These are phyloP conservation scores for Poecilia latipinna DNA, from an alignment of 2,113 vertebrate genomes.

Conservation along the genomic window DNA sequence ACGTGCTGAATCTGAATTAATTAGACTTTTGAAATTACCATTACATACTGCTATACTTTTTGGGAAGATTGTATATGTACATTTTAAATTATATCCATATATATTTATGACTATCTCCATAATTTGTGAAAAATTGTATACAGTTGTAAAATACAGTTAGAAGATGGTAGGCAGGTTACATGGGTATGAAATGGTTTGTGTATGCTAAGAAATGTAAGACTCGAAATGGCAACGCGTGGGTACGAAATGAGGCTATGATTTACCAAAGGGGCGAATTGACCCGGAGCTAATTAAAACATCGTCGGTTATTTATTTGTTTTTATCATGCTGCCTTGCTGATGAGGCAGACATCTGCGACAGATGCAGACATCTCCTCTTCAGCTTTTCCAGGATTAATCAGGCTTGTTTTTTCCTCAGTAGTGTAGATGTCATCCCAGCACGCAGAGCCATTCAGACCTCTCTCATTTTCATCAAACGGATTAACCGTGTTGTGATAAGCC, in stretches of 20 bases:
- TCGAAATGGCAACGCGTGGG: not conserved
- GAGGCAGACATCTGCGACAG: constrained; percentile 17
- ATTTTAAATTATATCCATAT: not conserved
- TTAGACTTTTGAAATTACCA: not conserved
- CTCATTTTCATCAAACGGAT: constrained; percentile 46
- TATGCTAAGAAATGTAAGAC: not conserved
- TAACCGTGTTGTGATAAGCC: constrained; percentile 72
- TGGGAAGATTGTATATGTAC: too few species aligned
- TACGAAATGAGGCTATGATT: not conserved
- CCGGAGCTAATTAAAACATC: not conserved
- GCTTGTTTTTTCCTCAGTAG: constrained; percentile 16
- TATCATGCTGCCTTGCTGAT: not conserved
- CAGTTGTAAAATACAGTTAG: not conserved
- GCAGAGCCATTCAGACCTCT: constrained; percentile 40
- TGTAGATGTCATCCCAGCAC: constrained; percentile 27
- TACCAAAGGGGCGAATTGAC: not conserved
- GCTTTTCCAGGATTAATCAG: constrained; percentile 35
- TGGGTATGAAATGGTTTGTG: too few species aligned
- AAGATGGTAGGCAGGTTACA: not conserved
- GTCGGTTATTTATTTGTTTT: not conserved
- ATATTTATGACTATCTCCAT: not conserved
- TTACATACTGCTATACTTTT: too few species aligned
- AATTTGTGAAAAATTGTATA: not conserved
- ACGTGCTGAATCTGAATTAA: not conserved
- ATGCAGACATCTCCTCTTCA: constrained; percentile 15